Evolutionary conservation across 2,113 vertebrate genomes (phyloP), one percentile per base, ranked within the genome.

Genomic region (Lasiurus borealis): DNA sequence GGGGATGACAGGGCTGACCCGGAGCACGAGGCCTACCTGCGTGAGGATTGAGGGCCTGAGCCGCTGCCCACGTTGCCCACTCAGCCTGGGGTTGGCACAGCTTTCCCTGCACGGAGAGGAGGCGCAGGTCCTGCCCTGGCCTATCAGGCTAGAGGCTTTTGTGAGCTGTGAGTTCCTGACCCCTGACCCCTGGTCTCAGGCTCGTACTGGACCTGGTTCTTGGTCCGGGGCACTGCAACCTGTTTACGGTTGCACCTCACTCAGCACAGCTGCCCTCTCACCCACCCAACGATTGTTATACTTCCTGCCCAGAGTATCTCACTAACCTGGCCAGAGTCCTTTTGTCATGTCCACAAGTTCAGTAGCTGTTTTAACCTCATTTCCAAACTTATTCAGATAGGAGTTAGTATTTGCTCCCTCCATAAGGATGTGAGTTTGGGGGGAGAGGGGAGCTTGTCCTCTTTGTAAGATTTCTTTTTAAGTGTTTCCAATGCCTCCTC

Each of bases 1-100:
- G 91, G 89, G 54, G 97, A 96, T 1, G 98, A 98, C 64, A 92
- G 95, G 19, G 73, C 81, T 0, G 98, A 98, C 16, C 48, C 89
- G 0, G 98, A 96, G 1, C 98, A 98, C 2, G 98, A 99, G 78
- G 98, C 98, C 81, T 99, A 99, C 95, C 98, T 99, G 69, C 98
- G 98, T 1, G 98, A 99, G 95, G 98, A 99, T 36, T 99, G 97
- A 98, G 94, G 77, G 27, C 68, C 29, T 0, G n/a, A 8, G 59
- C 52, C 8, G 2, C 48, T 18, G 72, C 78, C 40, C 44, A 1
- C 4, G 5, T 19, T 36, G 15, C 78, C 10, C 9, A 0, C 72
- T 34, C 73, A 16, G 29, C n/a, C 73, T 19, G 80, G 52, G 40
- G 27, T 25, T 0, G 0, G 29, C 78, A 16, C 10, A 5, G 5